A percentile compares a stretch with the other conserved stretches of the same genome.
Evolutionary conservation across 2,888 invertebrate species (phyloP).

Genomic region (Ormyrus labotus): DNA sequence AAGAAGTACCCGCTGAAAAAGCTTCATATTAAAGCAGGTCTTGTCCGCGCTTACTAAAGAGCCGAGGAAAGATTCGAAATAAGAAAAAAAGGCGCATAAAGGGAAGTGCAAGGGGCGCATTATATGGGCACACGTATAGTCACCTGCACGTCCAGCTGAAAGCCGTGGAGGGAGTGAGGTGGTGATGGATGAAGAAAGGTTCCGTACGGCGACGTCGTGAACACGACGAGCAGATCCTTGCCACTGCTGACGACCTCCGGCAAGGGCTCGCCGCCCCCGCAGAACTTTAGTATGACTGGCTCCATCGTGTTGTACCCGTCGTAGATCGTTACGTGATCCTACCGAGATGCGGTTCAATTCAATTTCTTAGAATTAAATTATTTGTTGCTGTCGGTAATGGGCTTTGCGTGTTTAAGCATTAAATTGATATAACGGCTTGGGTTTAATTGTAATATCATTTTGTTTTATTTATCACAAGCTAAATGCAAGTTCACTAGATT

Average conservation of each 20-base stretch:
- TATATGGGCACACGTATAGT: constrained; percentile 45
- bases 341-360: constrained; percentile 45
- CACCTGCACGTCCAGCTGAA: constrained; percentile 90
- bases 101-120: not conserved
- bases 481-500: too few relatives aligned
- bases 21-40: constrained; percentile 19
- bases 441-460: too few relatives aligned
- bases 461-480: too few relatives aligned
- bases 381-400: too few relatives aligned
- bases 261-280: constrained; percentile 91
- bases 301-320: constrained; percentile 93
- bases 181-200: constrained; percentile 90
- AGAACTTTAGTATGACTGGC: constrained; percentile 91
- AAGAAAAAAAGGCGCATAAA: not conserved
- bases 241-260: constrained; percentile 92
- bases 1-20: not conserved
- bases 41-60: not conserved
- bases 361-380: too few relatives aligned
- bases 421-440: too few relatives aligned
- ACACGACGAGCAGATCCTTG: constrained; percentile 91
- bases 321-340: constrained; percentile 92
- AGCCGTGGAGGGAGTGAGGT: constrained; percentile 88
- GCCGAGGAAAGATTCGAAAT: too few relatives aligned
- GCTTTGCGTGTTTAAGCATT: too few relatives aligned
- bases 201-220: constrained; percentile 92